Base-by-base conservation (phyloP, 2,113 vertebrate species). In the Ploceus nigricollis region DNA sequence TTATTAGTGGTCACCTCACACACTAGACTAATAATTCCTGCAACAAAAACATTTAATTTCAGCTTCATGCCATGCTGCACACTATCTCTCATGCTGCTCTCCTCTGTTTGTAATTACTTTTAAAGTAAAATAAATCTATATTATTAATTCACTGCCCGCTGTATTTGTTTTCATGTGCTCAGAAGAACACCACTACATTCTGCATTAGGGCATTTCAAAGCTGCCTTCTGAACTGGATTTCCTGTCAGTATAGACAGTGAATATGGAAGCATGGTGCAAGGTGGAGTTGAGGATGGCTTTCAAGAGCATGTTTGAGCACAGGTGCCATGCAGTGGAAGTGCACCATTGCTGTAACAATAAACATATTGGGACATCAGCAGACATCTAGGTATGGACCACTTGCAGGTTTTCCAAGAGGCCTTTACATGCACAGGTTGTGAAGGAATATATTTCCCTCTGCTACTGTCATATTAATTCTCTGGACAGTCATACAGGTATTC, bases 41-140 rank as follows among this genome's bases (percentile, higher is more conserved):
- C 70, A 96, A 77, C 73, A 96, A 82, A 76, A 90, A 80, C 23
- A 51, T 85, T 97, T 97, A 91, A 95, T 97, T 97, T 79, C 63
- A 89, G 75, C n/a, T 93, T 92, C 80, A 94, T 96, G 60, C 56
- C 86, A 89, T 63, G 91, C 68, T 93, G 72, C 84, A 75, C 60
- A 63, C 23, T 75, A 22, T 68, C 64, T 68, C 37, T 31, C 39
- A 60, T 28, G 58, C 40, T 57, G 39, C 51, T 72, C 69, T 79
- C 39, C 25, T 65, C 54, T 64, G 12, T 70, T 25, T 24, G 5
- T 20, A 31, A 51, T 28, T 84, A 27, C 30, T 89, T 87, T 48
- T 58, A 64, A 89, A 86, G 37, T 89, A 77, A 90, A 91, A 90
- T 73, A 82, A 19, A 33, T 64, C 45, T 58, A 4, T 57, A 28